Evolutionary conservation across 2,888 invertebrate genomes (phyloP), one percentile per base, ranked within the genome.

Genomic region (Leptinotarsa peninsularis): DNA sequence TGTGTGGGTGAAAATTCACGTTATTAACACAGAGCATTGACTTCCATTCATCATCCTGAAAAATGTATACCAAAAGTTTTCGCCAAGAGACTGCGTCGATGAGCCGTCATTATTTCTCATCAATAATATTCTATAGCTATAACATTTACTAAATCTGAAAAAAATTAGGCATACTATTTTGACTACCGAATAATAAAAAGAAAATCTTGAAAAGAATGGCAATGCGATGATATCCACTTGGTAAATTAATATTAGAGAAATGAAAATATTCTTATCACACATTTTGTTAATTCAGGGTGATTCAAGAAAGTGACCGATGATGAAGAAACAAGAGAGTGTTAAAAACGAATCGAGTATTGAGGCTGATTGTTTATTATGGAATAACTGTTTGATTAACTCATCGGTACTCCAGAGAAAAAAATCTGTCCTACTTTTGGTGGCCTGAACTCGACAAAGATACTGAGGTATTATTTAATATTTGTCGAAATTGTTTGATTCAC

Each of bases 351-450:
- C 79, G 49, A 72, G 58, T 4, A 73, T 78, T 33, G 77, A 81
- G 43, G 52, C 75, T 49, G 67, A 75, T 56, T 74, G 72, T 72
- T 69, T 78, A 56, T 66, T 85, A 63, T 82, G 82, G 81, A 80
- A 81, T 10, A 77, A 83, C 54, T 4, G 23, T 23, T 23, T 23
- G 23, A 23, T 23, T 23, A 23, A 23, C 23, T 23, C 23, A 23
- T 2, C 69, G 83, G 83, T 1, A 79, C 84, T 72, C 84, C 83
- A 4, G 18, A 56, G 5, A 71, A n/a, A 17, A 5, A 54, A 15
- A n/a, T 54, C n/a, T 54, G 18, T 68, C 74, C 14, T 82, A 82
- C 70, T 73, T 83, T 66, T 83, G 79, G 79, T 83, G 82, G 81
- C 81, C 81, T 10, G 63, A 63, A n/a, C 67, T 84, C 14, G 81